Conservation (phyloP, 2,888 invertebrate genomes). For the Meganola albula region DNA sequence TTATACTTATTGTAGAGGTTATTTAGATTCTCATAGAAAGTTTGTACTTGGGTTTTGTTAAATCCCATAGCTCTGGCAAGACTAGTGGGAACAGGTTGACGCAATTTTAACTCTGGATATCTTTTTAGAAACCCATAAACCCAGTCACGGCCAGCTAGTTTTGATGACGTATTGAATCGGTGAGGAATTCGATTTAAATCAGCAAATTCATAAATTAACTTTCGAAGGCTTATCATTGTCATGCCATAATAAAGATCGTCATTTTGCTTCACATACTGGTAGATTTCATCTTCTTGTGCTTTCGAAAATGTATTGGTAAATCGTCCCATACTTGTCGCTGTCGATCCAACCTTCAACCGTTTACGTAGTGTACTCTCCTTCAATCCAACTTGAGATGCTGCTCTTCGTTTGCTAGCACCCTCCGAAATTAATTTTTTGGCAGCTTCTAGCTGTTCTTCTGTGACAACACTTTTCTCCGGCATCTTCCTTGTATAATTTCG, state of each 20-base stretch:
- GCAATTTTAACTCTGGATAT: conserved; percentile 13
- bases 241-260: conserved; percentile 13
- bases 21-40: conserved; percentile 15
- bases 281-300: conserved; percentile 15
- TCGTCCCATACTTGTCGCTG: conserved; percentile 10
- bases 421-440: conserved; percentile 16
- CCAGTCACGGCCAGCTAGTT: conserved; percentile 21
- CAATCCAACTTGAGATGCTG: conserved; percentile 13
- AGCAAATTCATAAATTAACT: conserved; percentile 18
- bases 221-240: conserved; percentile 12
- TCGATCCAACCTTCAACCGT: conserved; percentile 16
- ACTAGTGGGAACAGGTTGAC: conserved; percentile 14
- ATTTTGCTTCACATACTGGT: conserved; percentile 11
- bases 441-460: conserved; percentile 14
- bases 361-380: conserved; percentile 16
- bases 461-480: conserved; percentile 9
- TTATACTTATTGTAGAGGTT: not conserved
- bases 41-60: conserved; percentile 26
- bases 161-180: conserved; percentile 16
- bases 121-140: conserved; percentile 18
- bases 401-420: conserved; percentile 17
- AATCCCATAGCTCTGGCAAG: conserved; percentile 30
- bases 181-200: conserved; percentile 6
- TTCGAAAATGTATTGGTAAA: conserved; percentile 14
- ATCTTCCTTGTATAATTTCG: conserved; percentile 10